Conservation (phyloP, 2,113 vertebrate species). For the Felis chaus region DNA sequence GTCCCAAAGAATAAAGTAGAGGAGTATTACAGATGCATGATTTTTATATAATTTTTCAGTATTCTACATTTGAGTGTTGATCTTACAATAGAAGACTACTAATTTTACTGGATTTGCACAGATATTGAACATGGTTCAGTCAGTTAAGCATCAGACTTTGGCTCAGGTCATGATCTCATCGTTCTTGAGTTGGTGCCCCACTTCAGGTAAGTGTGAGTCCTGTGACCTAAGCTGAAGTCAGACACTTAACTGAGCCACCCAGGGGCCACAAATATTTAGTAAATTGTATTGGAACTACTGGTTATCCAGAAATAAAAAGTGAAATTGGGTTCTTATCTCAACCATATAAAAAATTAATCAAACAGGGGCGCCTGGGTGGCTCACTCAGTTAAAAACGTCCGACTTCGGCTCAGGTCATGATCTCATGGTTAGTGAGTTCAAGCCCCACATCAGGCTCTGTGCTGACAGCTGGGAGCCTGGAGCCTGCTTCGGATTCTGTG, state of each 20-base stretch:
- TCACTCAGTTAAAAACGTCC: no score
- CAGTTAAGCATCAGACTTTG: no score
- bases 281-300: background rate
- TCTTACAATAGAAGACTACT: background rate
- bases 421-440: no score
- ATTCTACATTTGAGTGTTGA: background rate
- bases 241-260: no score
- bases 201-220: no score
- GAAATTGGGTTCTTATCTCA: background rate
- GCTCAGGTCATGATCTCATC: no score
- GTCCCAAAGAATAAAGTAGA: background rate
- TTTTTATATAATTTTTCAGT: conserved; percentile 26
- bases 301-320: background rate
- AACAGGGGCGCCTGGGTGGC: background rate
- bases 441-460: no score
- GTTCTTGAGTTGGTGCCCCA: no score
- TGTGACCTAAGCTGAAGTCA: no score
- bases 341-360: background rate
- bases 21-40: background rate
- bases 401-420: no score
- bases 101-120: background rate
- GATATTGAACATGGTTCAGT: background rate
- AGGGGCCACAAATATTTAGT: background rate
- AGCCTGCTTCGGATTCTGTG: no score
- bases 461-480: no score